Base-by-base conservation (phyloP, 2,797 vertebrate genomes). In the Danio aesculapii region DNA sequence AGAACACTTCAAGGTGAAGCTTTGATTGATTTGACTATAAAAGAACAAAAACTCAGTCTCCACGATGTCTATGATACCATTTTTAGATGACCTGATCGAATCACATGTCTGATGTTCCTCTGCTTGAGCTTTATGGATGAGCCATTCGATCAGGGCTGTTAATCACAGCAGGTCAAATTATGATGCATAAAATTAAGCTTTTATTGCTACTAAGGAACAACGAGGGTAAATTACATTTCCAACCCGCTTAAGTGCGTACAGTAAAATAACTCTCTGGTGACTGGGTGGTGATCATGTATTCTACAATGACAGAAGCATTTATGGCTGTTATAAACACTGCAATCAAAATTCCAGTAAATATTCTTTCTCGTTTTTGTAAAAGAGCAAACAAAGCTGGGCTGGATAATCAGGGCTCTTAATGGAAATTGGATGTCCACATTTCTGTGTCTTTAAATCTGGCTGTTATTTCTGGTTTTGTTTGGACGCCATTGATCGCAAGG, bases 101-200 rank as follows among this genome's bases (percentile, higher is more conserved):
- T 90, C 71, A 73, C 79, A 88, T 53, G 49, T 88, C 85, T 81
- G 78, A 84, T 81, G 74, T 86, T 87, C 84, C 77, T 85, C 55
- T 75, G 81, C 84, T 85, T 74, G 58, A 50, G 86, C 86, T 83
- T 84, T 88, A 88, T 85, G 86, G 89, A 92, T 88, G 87, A 88
- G 88, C 81, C 84, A 73, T 88, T 87, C 85, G 91, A 90, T 90
- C 87, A 87, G 88, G 84, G 83, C 84, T 49, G 75, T 69, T 84
- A 84, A 91, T 83, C 87, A 86, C 79, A 87, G 89, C 84, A 86
- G 89, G 87, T 92, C 91, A 89, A 91, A 90, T 90, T 88, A 88
- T 53, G 75, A 76, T 77, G 84, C 90, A 92, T 92, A 90, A 92
- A 91, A 86, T 87, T 79, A 89, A 85, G 78, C 83, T 89, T 84